Base-by-base conservation (phyloP, 2,888 invertebrate species). In the Aelia acuminata region DNA sequence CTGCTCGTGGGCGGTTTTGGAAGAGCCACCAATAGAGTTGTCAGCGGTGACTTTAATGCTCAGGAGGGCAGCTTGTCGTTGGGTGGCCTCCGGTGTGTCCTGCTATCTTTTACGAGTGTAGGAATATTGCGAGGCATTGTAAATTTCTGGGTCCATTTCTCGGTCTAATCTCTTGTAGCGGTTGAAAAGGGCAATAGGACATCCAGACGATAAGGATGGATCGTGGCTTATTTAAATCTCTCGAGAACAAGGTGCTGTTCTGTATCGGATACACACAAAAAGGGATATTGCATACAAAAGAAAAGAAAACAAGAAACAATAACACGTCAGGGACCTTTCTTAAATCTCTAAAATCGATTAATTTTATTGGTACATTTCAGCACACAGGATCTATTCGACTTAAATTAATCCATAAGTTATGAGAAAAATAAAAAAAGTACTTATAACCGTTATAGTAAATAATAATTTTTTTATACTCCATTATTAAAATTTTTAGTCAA, bases 21-120 rank as follows among this genome's bases (percentile, higher is more conserved):
- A 75, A 75, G 75, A 75, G 39, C 39, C 22, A 43, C 75, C 75
- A n/a, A 80, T 80, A 15, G 80, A 80, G 80, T 43, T 80, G 80
- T 80, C 80, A 47, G 22, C 13, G 80, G 80, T 11, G 80, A 80
- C 80, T 80, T 80, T 80, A 43, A 80, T 80, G 43, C 43, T 75
- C 26, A 39, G 39, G 75, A 31, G 26, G 35, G 4, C 22, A 11
- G n/a, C 11, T 39, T 20, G n/a, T 43, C 43, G 80, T 13, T 80
- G 80, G 80, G 80, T 80, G 80, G 80, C 80, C 80, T 43, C 43
- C n/a, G 43, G 43, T 43, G 13, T 22, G 18, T 57, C 13, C 43
- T 10, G 75, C 13, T 47, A 11, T n/a, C 80, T 80, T 80, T 80
- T 80, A 80, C 80, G 80, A 80, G 22, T 39, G 39, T 10, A 22